Percentiles rank a stretch among this genome's conserved stretches.
Conservation (phyloP, 2,113 vertebrate genomes). For the Cairina moschata region DNA sequence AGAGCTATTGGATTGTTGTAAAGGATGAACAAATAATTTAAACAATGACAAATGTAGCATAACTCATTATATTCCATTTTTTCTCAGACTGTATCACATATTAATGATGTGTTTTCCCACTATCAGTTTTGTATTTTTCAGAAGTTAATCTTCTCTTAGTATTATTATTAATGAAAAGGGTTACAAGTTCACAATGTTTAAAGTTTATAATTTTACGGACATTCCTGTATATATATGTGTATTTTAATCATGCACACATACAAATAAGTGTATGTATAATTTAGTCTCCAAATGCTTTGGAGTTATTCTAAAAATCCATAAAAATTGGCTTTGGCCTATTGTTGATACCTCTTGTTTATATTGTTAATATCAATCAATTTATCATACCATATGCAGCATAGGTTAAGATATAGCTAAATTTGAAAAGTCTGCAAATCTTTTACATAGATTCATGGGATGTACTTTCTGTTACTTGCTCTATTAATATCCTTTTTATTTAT, state of each 20-base stretch:
- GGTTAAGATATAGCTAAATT: background rate
- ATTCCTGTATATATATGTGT: fast-evolving
- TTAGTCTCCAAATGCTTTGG: background rate
- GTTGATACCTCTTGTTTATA: background rate
- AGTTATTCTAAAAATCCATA: background rate
- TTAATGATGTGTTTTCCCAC: background rate
- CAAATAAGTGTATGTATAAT: background rate
- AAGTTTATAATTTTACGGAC: background rate
- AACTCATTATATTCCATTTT: background rate
- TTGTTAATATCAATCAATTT: background rate
- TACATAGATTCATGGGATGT: background rate
- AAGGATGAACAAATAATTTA: background rate
- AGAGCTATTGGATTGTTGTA: background rate
- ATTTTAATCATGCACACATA: background rate
- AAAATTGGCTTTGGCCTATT: background rate
- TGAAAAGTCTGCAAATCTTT: background rate
- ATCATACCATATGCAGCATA: background rate
- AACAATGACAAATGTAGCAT: background rate
- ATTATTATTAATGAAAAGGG: background rate
- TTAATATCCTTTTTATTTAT: background rate
- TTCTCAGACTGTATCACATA: background rate
- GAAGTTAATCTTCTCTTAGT: background rate
- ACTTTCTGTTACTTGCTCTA: background rate
- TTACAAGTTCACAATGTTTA: background rate
- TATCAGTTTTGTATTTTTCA: background rate